phyloP scores from a whole-genome alignment of 2,888 invertebrate genomes.

The Mesorhabditis spiculigera region DNA sequence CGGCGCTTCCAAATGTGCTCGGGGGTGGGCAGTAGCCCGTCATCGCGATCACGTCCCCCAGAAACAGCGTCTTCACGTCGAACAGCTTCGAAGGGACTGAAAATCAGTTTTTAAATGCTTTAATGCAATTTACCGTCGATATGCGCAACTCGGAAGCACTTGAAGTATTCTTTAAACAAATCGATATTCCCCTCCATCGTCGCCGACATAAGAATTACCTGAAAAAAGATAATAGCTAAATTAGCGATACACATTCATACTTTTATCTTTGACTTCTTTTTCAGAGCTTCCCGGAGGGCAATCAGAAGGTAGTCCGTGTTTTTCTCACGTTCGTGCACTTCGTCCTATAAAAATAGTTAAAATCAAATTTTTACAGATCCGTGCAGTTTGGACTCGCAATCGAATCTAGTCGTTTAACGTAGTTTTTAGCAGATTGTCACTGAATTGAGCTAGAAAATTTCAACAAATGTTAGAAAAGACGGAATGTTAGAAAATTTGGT shows the following conservation, averaged over 20 bases:
- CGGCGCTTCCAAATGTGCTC: constrained; percentile 4
- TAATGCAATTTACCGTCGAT: constrained; percentile 64
- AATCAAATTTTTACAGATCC: not conserved
- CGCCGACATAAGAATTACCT: constrained; percentile 86
- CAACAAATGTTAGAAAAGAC: not conserved
- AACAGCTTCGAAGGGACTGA: constrained; percentile 48
- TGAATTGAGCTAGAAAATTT: not conserved
- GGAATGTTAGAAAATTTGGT: not conserved
- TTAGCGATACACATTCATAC: constrained; percentile 14
- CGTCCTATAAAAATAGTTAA: constrained; percentile 70
- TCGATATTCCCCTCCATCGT: constrained; percentile 74
- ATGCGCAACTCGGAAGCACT: constrained; percentile 69
- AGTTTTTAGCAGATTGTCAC: not conserved
- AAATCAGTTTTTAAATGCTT: constrained; percentile 5
- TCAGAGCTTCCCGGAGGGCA: constrained; percentile 65
- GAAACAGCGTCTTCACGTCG: constrained; percentile 42
- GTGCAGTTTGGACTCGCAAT: not conserved
- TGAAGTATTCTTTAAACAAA: constrained; percentile 80
- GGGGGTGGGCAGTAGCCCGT: constrained; percentile 37
- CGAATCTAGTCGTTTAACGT: not conserved
- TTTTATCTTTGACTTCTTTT: constrained; percentile 42
- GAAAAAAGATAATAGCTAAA: constrained; percentile 4
- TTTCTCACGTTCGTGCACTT: constrained; percentile 89
- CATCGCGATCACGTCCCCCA: constrained; percentile 50
- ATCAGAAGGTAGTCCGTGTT: constrained; percentile 88